Evolutionary conservation across 2,797 vertebrate species (phyloP).

Genomic region (Falco cherrug): DNA sequence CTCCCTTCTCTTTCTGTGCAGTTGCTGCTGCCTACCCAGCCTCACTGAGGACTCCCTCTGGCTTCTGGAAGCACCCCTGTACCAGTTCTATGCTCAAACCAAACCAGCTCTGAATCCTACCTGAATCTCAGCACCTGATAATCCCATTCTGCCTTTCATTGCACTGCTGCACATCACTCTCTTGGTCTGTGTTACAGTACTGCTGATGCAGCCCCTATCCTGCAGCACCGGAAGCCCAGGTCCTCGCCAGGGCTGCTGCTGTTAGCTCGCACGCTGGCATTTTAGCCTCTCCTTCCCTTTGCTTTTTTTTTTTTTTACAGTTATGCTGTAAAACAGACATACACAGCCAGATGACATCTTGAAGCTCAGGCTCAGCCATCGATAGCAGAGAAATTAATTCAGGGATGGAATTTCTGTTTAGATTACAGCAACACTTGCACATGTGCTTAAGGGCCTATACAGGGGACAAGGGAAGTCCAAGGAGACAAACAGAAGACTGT

Average conservation of each 20-base stretch:
- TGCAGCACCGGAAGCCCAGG: background rate
- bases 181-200: background rate
- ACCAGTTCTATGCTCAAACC: background rate
- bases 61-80: background rate
- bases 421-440: background rate
- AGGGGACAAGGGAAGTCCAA: background rate
- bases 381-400: background rate
- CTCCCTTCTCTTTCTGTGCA: background rate
- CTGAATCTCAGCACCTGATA: background rate
- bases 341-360: background rate
- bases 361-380: background rate
- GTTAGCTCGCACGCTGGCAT: background rate
- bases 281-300: background rate
- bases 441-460: background rate
- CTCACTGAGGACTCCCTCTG: background rate
- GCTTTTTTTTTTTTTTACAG: background rate
- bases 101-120: background rate
- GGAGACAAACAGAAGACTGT: background rate
- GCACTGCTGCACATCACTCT: background rate
- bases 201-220: background rate
- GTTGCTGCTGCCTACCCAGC: background rate
- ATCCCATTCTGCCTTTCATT: background rate
- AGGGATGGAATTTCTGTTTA: background rate
- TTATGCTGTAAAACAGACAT: background rate
- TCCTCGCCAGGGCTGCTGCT: background rate